Evolutionary conservation across 2,797 vertebrate genomes (phyloP).

Genomic region (Poecilia wingei): DNA sequence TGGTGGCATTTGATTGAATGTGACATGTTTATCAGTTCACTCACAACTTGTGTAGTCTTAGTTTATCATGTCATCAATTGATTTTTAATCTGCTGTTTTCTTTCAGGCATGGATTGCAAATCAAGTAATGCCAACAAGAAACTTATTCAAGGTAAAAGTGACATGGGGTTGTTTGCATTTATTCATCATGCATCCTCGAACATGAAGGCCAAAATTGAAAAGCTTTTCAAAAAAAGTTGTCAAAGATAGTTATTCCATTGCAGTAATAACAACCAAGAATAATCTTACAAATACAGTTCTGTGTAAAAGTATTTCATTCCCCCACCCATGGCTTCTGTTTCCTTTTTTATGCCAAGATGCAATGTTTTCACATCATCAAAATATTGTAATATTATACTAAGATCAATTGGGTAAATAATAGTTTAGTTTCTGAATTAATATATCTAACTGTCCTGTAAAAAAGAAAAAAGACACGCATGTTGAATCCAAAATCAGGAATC

Average conservation of each 20-base stretch:
- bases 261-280: background rate
- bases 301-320: background rate
- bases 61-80: background rate
- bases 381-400: background rate
- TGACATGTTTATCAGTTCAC: background rate
- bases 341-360: background rate
- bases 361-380: too few relatives aligned
- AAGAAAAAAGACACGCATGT: background rate
- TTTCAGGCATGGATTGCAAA: slow-evolving; percentile 90
- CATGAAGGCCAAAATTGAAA: background rate
- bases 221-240: background rate
- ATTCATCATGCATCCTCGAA: background rate
- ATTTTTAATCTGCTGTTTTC: slow-evolving; percentile 9
- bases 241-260: background rate
- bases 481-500: background rate
- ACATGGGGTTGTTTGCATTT: background rate
- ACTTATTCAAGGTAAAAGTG: slow-evolving; percentile 89
- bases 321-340: background rate
- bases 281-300: background rate
- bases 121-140: slow-evolving; percentile 84
- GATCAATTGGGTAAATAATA: background rate
- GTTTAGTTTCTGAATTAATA: background rate
- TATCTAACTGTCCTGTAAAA: background rate
- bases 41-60: background rate
- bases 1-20: background rate